A percentile compares a stretch with the other conserved stretches of the same genome.
Evolutionary conservation across 2,797 vertebrate genomes (phyloP).

Genomic region (Rhyacichthys aspro): DNA sequence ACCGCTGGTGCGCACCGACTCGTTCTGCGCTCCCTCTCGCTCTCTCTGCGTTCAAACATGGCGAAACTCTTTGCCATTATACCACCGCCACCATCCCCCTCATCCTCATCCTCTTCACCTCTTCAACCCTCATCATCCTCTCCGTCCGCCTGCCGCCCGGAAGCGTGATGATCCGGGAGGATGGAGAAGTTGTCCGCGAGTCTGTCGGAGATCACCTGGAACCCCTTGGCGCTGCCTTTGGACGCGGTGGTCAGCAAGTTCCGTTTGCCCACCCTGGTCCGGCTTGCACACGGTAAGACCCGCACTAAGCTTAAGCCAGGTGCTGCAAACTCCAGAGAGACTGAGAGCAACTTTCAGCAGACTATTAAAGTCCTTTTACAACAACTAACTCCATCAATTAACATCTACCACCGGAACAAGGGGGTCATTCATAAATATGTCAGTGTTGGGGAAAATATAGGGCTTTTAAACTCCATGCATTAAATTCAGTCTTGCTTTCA

Average conservation of each 20-base stretch:
- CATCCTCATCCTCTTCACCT: conserved; percentile 16
- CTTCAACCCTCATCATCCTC: conserved; percentile 1
- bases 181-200: conserved; percentile 94
- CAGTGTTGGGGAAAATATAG: too few relatives aligned
- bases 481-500: not conserved
- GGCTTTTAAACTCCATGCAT: too few relatives aligned
- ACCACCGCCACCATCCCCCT: conserved; percentile 25
- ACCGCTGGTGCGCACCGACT: conserved; percentile 56
- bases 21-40: conserved; percentile 39
- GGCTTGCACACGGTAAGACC: conserved; percentile 87
- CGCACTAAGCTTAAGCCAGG: not conserved
- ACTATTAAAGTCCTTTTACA: not conserved
- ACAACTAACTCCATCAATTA: not conserved
- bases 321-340: not conserved
- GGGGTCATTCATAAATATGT: too few relatives aligned
- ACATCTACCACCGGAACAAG: not conserved
- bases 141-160: conserved; percentile 28
- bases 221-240: conserved; percentile 90
- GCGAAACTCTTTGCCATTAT: conserved; percentile 68
- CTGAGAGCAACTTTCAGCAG: conserved; percentile 8
- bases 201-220: conserved; percentile 91
- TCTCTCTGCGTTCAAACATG: conserved; percentile 69
- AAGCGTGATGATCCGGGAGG: conserved; percentile 83
- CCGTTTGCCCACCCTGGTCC: conserved; percentile 91
- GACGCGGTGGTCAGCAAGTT: conserved; percentile 95